Evolutionary conservation across 2,888 invertebrate species (phyloP), one percentile per base, ranked within the genome.

Genomic region (Diarsia brunnea): DNA sequence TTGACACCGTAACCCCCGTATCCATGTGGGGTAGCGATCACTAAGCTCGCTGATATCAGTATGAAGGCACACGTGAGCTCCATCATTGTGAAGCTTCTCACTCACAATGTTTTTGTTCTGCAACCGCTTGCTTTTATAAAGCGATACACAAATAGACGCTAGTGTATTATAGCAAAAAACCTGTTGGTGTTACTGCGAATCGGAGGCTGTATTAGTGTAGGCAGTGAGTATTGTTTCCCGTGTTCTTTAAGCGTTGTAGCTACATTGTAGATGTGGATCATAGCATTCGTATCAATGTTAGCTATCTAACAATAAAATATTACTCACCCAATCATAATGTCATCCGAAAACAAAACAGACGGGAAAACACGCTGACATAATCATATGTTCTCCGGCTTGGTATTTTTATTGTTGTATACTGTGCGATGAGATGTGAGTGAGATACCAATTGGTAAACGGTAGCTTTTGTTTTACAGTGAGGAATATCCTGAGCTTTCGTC

Each of bases 1-100:
- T 95, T 95, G 58, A 92, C 93, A 51, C 95, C 95, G 89, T 96
- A 96, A 90, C 95, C 95, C 85, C 95, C 95, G 90, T 96, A 96
- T 90, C 95, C 95, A 85, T 94, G 90, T 45, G 96, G 96, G 82
- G 92, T 91, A 55, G 93, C 93, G 63, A 89, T 87, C 90, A 92
- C 94, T 84, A 91, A 89, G 88, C 92, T 91, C 77, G 91, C 90
- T 60, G 94, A 84, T 79, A 92, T 87, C 82, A 95, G 87, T 89
- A 95, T 90, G 79, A 94, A 87, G 79, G 90, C 94, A 93, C 92
- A 93, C 84, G 85, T 90, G 92, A 95, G 95, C 95, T 95, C 94
- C 96, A 95, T 95, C 92, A 91, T 92, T 78, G 88, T 90, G 94
- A 92, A 96, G 95, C 96, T 94, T 93, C 92, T 91, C 90, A 93